Base-by-base conservation (phyloP, 2,888 invertebrate species). In the Cerceris rybyensis region DNA sequence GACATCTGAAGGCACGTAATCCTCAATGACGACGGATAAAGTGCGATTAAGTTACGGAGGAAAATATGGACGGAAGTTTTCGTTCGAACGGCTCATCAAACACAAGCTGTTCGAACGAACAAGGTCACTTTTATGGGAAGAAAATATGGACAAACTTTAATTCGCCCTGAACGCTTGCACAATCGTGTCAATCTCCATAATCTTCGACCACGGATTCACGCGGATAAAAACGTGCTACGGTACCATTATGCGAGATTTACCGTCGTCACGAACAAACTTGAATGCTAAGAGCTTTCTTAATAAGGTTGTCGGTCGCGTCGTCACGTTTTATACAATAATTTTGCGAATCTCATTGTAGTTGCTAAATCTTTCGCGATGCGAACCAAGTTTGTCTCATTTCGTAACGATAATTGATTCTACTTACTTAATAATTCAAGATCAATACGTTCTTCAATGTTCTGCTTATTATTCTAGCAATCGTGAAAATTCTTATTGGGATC, bases 141-240 rank as follows among this genome's bases (percentile, higher is more conserved):
- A 50, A 52, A n/a, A 16, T 14, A 41, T 13, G 42, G 14, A 9
- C 64, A 9, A 43, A n/a, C 39, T 55, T 58, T 46, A 42, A 13
- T 39, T 43, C 14, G 41, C 14, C 7, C 50, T 57, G 13, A 28
- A 8, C n/a, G 28, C 28, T 13, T 28, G 54, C 28, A 41, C 16
- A 50, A 69, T 58, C 46, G 7, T 58, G 42, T 11, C 55, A 52
- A 67, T 71, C 63, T 67, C 28, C 54, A 7, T 75, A 74, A 78
- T 75, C 59, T 42, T 9, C 9, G 28, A 42, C 5, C 58, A 58
- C 11, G 55, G 61, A 71, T 79, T 73, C 57, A 17, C 46, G 39
- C 11, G 28, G 28, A 52, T 65, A 78, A 78, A 75, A 80, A 69
- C 70, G 73, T 78, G 69, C 64, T 64, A 39, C 13, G 50, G 42